Evolutionary conservation across 2,797 vertebrate species (phyloP), one percentile per base, ranked within the genome.

Genomic region (Hydrocynus forskahlii): DNA sequence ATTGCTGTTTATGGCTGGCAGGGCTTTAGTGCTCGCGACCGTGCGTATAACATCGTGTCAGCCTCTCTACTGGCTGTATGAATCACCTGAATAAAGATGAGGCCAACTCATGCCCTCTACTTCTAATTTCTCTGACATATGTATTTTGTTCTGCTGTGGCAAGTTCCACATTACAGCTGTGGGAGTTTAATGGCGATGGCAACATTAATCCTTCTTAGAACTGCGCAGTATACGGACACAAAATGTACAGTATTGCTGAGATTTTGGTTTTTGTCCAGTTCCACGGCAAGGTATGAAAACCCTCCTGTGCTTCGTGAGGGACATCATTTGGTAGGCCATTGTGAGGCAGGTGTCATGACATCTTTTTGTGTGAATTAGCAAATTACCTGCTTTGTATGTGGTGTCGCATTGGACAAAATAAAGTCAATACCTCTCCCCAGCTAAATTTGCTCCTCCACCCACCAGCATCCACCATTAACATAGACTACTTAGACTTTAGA

Each of bases 81-180:
- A 86, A 86, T 87, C 81, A 84, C 81, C 66, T 35, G 66, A 79
- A 82, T 86, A 82, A 79, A 72, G 80, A 82, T 78, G 71, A 82
- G 78, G 86, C 80, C 82, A 84, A 85, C 64, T 75, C 35, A 70
- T 54, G 73, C 83, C 79, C 72, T 83, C 74, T 78, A 75, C 73
- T 45, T 72, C 40, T 85, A 83, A 84, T 83, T 83, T 81, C 73
- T 81, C 60, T 83, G 76, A 81, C 81, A 83, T 86, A 84, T 86
- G 76, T 85, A 76, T 67, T 84, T 79, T 73, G 67, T 76, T 64
- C n/a, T 38, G 57, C 52, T 83, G 57, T 75, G 81, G 69, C 40
- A 83, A 82, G 66, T 48, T 63, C 75, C 59, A 55, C 52, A 52
- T 78, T 80, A 67, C 72, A 82, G 29, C 67, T 63, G 74, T 76